These are phyloP conservation scores for Molossus alvarezi DNA, from an alignment of 2,797 vertebrate species.

Conservation along the genomic window DNA sequence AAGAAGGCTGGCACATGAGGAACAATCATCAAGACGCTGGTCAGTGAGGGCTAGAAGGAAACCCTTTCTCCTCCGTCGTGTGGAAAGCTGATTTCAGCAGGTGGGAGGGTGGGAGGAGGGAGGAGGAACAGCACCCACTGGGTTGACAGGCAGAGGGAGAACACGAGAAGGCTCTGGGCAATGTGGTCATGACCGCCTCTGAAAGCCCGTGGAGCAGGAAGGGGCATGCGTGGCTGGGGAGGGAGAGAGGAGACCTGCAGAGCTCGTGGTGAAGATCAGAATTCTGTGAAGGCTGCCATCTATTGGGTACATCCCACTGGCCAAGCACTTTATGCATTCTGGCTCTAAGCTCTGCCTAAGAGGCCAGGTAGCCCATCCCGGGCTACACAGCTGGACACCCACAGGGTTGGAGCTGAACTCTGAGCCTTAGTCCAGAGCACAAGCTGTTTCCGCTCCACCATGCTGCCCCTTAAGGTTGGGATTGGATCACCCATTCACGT, in stretches of 20 bases:
- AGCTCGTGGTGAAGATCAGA: background rate
- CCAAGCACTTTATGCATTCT: background rate
- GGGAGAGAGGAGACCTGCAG: background rate
- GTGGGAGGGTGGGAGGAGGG: background rate
- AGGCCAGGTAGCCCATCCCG: background rate
- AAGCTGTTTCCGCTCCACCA: background rate
- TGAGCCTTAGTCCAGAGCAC: background rate
- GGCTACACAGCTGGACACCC: background rate
- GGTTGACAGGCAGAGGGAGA: background rate
- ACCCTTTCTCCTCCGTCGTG: background rate
- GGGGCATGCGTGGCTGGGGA: background rate
- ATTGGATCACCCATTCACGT: background rate
- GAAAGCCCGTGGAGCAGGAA: background rate
- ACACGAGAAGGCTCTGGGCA: background rate
- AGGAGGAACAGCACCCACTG: background rate
- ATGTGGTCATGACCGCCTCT: accelerated
- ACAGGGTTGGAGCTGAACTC: background rate
- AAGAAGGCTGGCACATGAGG: background rate
- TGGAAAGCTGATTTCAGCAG: background rate
- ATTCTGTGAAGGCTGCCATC: background rate
- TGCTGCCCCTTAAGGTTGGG: background rate
- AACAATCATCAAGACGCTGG: background rate
- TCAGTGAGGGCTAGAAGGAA: background rate
- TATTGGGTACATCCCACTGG: background rate
- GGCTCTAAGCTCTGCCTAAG: background rate